Conservation (phyloP, 1,140 invertebrate genomes). For the Mercenaria mercenaria region DNA sequence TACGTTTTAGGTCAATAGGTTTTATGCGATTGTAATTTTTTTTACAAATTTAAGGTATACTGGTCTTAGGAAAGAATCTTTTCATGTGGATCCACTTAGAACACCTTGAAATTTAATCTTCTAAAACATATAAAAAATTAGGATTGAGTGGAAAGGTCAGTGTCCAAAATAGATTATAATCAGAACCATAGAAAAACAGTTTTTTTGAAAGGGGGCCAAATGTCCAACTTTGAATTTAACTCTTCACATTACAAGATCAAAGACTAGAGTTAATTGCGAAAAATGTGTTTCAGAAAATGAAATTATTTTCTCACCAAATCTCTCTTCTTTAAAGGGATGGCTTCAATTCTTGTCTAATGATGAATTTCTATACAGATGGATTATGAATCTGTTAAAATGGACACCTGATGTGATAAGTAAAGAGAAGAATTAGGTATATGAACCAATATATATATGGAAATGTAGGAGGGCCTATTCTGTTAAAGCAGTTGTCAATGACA, state of each 20-base stretch:
- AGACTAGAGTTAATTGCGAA: not conserved
- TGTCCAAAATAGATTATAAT: not conserved
- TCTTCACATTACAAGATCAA: not conserved
- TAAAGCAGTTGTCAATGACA: not conserved
- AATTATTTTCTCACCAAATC: not conserved
- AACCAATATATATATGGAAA: not conserved
- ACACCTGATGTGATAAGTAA: not conserved
- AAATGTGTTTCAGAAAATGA: not conserved
- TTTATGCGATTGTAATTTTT: not conserved
- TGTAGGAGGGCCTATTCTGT: not conserved
- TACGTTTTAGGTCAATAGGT: not conserved
- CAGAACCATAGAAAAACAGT: not conserved
- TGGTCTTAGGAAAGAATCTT: not conserved
- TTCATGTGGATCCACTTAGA: not conserved
- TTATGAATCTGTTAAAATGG: not conserved
- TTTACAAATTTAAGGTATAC: not conserved
- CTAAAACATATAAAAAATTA: not conserved
- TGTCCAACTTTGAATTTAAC: not conserved
- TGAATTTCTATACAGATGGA: not conserved
- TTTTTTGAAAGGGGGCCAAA: not conserved
- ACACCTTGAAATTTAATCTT: not conserved
- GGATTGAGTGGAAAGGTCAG: not conserved
- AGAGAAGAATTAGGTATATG: not conserved
- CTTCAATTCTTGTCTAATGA: not conserved
- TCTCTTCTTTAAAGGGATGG: not conserved